Conservation (phyloP, 92 coral and sea anemone genomes). For the Virgularia gustaviana region DNA sequence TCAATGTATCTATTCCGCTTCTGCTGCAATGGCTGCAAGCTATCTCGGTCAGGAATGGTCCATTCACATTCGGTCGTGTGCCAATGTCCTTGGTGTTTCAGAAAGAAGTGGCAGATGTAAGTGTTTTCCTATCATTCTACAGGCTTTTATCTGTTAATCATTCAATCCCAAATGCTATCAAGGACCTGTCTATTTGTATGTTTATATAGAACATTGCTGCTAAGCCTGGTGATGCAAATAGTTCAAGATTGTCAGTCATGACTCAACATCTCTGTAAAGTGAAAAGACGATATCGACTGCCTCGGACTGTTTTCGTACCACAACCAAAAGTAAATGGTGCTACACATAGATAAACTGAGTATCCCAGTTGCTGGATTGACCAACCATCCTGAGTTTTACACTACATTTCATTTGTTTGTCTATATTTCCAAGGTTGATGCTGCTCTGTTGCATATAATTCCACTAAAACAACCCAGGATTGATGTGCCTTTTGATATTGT, state of each 20-base stretch:
- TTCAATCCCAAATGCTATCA: not conserved
- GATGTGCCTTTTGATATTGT: constrained; percentile 69
- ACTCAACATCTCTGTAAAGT: constrained; percentile 84
- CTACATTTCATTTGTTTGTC: not conserved
- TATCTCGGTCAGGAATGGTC: constrained; percentile 78
- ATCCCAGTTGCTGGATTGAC: too few species aligned
- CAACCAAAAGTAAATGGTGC: constrained; percentile 73
- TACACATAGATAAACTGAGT: too few species aligned
- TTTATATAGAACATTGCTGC: constrained; percentile 70
- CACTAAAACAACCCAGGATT: constrained; percentile 69
- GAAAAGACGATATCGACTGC: constrained; percentile 64
- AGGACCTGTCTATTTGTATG: not conserved
- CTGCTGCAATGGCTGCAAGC: constrained; percentile 97
- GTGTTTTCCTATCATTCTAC: not conserved
- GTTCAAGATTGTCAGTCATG: constrained; percentile 84
- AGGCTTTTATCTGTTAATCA: not conserved
- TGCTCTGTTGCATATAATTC: constrained; percentile 60
- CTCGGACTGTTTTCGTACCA: constrained; percentile 82
- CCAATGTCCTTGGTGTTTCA: constrained; percentile 95
- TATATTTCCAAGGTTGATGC: constrained; percentile 69
- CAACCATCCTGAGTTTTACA: not conserved
- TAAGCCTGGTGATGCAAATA: constrained; percentile 57
- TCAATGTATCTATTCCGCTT: constrained; percentile 89
- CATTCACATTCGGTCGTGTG: constrained; percentile 87
- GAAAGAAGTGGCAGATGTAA: constrained; percentile 95